A percentile compares a stretch with the other conserved stretches of the same genome.
Evolutionary conservation across 2,113 vertebrate genomes (phyloP).

Genomic region (Syngnathus floridae): DNA sequence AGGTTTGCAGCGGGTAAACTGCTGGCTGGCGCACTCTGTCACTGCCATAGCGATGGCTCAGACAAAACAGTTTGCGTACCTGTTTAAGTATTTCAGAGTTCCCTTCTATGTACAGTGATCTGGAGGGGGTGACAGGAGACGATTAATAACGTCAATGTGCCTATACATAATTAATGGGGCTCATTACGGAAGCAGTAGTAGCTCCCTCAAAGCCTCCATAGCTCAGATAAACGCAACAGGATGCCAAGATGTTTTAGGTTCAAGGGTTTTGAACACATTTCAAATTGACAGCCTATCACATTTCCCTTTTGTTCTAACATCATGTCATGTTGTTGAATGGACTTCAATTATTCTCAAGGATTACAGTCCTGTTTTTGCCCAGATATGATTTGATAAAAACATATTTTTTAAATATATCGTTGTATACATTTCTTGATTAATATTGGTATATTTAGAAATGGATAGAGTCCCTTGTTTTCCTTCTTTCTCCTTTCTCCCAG

Average conservation of each 20-base stretch:
- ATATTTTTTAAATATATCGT: constrained; percentile 19
- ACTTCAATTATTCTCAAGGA: background rate
- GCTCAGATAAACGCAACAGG: constrained; percentile 14
- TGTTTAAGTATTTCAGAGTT: constrained; percentile 77
- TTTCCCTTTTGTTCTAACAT: background rate
- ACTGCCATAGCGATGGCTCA: constrained; percentile 68
- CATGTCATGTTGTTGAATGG: background rate
- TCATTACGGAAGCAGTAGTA: constrained; percentile 68
- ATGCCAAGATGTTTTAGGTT: constrained; percentile 6
- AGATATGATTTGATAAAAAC: constrained; percentile 27
- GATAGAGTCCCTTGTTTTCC: constrained; percentile 71
- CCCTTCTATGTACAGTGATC: constrained; percentile 77
- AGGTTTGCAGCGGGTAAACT: constrained; percentile 64
- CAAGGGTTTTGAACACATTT: background rate
- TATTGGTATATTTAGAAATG: background rate
- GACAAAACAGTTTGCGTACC: constrained; percentile 77
- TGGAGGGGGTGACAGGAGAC: constrained; percentile 72
- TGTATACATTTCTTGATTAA: constrained; percentile 27
- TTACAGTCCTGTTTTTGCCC: constrained; percentile 10
- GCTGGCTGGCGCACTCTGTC: constrained; percentile 59
- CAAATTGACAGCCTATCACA: background rate
- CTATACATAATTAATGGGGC: constrained; percentile 79
- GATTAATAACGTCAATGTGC: constrained; percentile 81
- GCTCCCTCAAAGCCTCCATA: background rate
- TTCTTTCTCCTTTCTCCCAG: constrained; percentile 58